Evolutionary conservation across 2,113 vertebrate genomes (phyloP), one percentile per base, ranked within the genome.

Genomic region (Prietella phreatophila): DNA sequence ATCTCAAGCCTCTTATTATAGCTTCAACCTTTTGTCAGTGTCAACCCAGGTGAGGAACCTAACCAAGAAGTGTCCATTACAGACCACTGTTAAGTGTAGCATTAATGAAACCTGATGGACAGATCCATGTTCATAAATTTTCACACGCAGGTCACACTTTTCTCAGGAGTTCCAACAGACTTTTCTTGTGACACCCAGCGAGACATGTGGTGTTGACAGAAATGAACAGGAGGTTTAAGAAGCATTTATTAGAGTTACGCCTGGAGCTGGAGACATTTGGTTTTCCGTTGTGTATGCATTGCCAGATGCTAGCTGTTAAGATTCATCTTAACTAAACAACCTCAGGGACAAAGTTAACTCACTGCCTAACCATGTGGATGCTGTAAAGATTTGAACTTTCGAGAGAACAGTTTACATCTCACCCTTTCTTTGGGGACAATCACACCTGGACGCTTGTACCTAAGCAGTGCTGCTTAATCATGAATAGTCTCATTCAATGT

Each of bases 1-100:
- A 81, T 71, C 15, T 75, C 55, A 19, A 82, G 33, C 53, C 80
- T 75, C 36, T 87, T 83, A 76, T 85, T 85, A 75, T 55, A 42
- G 50, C 19, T 19, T 76, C 53, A 76, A 53, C 6, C 10, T n/a
- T 27, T 69, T 30, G 47, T 56, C 25, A 36, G 14, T 69, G 17
- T 76, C 73, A 71, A 25, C 75, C 42, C 61, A 60, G 14, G 22
- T 15, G 39, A 33, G 55, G 63, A 83, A 47, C 79, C 73, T 11
- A 56, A 58, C 50, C 17, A 50, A 36, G 30, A 69, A 22, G 39
- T 60, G 39, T 83, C 53, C 56, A 83, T 63, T 83, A 33, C 67
- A 83, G 22, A 27, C 65, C 2, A 6, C 55, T 47, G 39, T 61
- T 78, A 65, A 90, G 50, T 33, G 84, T 69, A 36, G 60, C 69